These are phyloP conservation scores for Cataglyphis albicans DNA, from an alignment of 2,888 invertebrate species.

Conservation along the genomic window DNA sequence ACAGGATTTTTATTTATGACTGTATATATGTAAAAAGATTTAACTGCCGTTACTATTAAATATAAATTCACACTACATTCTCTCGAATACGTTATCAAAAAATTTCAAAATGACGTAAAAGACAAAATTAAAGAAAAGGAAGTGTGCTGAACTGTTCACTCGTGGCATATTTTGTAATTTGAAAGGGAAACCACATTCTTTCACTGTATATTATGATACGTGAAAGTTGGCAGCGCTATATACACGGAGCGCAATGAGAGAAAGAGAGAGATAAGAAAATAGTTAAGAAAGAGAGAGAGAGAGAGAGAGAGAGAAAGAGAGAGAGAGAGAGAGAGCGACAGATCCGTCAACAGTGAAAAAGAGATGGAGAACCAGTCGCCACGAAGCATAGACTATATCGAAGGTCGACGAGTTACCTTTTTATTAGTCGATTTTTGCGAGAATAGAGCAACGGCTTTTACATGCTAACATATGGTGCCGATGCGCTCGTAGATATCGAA, in stretches of 20 bases:
- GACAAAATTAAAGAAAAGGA: conserved; percentile 71
- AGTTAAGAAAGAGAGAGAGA: conserved; percentile 36
- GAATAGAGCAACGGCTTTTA: conserved; percentile 74
- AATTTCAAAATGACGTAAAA: conserved; percentile 20
- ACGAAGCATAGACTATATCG: conserved; percentile 79
- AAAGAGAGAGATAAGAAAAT: conserved; percentile 55
- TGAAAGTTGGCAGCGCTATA: conserved; percentile 83
- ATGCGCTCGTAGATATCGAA: conserved; percentile 66
- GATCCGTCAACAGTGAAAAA: conserved; percentile 39
- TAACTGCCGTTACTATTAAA: neutral
- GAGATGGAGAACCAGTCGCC: conserved; percentile 63
- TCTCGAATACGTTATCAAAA: neutral
- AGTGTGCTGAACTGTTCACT: conserved; percentile 69
- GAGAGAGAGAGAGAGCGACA: conserved; percentile 46
- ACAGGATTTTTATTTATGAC: neutral
- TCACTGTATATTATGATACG: conserved; percentile 85
- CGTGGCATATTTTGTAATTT: conserved; percentile 84
- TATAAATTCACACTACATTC: neutral
- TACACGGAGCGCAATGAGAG: conserved; percentile 60
- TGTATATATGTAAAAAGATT: neutral
- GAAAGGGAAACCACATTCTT: conserved; percentile 86
- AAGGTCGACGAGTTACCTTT: conserved; percentile 83
- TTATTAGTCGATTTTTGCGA: conserved; percentile 80
- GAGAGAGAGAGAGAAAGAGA: conserved; percentile 49
- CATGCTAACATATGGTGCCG: conserved; percentile 77